These are phyloP conservation scores for Littorina saxatilis DNA, from an alignment of 1,140 invertebrate genomes.

Conservation along the genomic window DNA sequence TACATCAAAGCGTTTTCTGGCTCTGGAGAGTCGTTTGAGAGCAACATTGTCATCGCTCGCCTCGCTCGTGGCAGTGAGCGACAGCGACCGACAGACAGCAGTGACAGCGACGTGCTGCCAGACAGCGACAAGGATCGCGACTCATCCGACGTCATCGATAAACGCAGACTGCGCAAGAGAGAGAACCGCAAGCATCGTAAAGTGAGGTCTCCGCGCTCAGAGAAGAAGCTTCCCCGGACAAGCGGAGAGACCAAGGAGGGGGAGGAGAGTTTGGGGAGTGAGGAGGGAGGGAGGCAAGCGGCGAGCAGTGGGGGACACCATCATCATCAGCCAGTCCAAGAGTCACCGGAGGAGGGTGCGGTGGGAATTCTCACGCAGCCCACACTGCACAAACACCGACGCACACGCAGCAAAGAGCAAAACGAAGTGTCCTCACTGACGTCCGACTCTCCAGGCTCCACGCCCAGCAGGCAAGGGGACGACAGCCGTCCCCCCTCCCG, in stretches of 20 bases:
- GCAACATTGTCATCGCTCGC: constrained; percentile 61
- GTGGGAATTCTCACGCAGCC: constrained; percentile 52
- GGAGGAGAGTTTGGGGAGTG: constrained; percentile 38
- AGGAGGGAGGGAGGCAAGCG: constrained; percentile 38
- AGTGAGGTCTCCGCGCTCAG: constrained; percentile 51
- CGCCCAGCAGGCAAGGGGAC: constrained; percentile 1
- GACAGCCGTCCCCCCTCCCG: neutral
- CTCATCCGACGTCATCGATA: constrained; percentile 55
- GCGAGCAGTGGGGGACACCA: constrained; percentile 1
- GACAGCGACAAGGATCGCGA: constrained; percentile 61
- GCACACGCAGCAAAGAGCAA: constrained; percentile 43
- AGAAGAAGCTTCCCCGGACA: constrained; percentile 23
- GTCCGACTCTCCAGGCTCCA: neutral
- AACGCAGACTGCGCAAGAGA: constrained; percentile 40
- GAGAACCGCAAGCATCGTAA: constrained; percentile 47
- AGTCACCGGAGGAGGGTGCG: neutral
- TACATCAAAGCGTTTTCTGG: constrained; percentile 64
- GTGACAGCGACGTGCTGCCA: constrained; percentile 52
- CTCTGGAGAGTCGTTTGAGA: constrained; percentile 62
- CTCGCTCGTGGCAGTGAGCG: constrained; percentile 43
- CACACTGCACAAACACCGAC: constrained; percentile 55
- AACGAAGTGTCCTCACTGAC: constrained; percentile 20
- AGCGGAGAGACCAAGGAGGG: constrained; percentile 28
- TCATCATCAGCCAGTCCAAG: neutral
- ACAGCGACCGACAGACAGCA: constrained; percentile 42